These are phyloP conservation scores for Oligia fasciuncula DNA, from an alignment of 2,888 invertebrate species.

Conservation along the genomic window DNA sequence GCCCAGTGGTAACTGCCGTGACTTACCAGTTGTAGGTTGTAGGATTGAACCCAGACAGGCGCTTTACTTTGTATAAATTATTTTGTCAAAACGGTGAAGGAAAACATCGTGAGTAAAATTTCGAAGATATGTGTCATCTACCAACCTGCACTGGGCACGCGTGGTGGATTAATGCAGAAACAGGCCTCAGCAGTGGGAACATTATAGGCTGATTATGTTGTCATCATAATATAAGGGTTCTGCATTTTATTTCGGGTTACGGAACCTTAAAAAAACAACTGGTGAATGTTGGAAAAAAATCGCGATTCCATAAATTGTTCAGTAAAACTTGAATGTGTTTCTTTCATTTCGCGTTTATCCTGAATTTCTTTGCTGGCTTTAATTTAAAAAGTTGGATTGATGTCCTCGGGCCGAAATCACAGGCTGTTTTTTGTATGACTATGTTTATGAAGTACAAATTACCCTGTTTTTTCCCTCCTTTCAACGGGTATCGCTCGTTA, in stretches of 20 bases:
- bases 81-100: no score
- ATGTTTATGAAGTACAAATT: conserved; percentile 72
- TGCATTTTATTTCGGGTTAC: neutral
- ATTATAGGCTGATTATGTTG: no score
- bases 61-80: no score
- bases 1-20: no score
- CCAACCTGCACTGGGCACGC: no score
- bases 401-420: conserved; percentile 73
- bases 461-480: conserved; percentile 53
- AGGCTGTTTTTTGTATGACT: conserved; percentile 67
- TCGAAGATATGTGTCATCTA: no score
- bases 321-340: conserved; percentile 70
- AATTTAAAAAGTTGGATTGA: conserved; percentile 88
- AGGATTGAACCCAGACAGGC: no score
- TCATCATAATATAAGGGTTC: neutral
- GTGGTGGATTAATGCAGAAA: no score
- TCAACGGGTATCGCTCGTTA: conserved; percentile 34
- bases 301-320: conserved; percentile 64
- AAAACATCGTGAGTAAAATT: no score
- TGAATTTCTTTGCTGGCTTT: conserved; percentile 79
- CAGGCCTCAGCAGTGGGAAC: no score
- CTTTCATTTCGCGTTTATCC: conserved; percentile 72
- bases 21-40: no score
- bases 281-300: conserved; percentile 40
- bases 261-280: conserved; percentile 33